A percentile compares a stretch with the other conserved stretches of the same genome.
These are phyloP conservation scores for Entelurus aequoreus DNA, from an alignment of 2,113 vertebrate genomes.

Conservation along the genomic window DNA sequence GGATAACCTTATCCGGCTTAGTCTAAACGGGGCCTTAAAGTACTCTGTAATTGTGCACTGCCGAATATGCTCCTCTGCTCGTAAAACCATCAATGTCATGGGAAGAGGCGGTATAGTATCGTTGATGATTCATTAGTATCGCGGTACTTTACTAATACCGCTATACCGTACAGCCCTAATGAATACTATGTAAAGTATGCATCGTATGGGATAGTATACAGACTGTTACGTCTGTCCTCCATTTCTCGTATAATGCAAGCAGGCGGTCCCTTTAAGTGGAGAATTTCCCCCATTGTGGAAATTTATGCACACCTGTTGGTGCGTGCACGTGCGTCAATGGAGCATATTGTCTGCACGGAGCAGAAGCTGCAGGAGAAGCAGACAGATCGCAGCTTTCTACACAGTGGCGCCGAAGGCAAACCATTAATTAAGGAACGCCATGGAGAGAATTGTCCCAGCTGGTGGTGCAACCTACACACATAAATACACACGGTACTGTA, in stretches of 20 bases:
- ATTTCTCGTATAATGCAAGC: neutral
- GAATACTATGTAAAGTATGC: neutral
- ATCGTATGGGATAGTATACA: neutral
- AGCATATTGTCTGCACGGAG: constrained; percentile 38
- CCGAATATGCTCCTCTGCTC: too few relatives aligned
- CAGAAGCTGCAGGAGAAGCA: constrained; percentile 48
- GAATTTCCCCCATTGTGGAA: constrained; percentile 1
- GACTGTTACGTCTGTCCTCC: neutral
- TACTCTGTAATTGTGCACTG: too few relatives aligned
- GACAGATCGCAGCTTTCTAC: constrained; percentile 49
- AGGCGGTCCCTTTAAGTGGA: neutral
- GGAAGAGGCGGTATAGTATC: too few relatives aligned
- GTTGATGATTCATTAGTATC: too few relatives aligned
- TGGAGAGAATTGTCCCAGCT: constrained; percentile 58
- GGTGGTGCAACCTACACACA: constrained; percentile 49
- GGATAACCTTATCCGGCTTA: too few relatives aligned
- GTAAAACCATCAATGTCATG: too few relatives aligned
- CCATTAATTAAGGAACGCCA: constrained; percentile 68
- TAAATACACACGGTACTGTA: constrained; percentile 20
- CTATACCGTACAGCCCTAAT: too few relatives aligned
- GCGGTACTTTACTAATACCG: too few relatives aligned
- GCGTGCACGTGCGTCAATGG: constrained; percentile 23
- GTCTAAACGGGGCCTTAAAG: too few relatives aligned
- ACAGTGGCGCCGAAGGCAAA: constrained; percentile 57
- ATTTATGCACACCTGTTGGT: constrained; percentile 43